Evolutionary conservation across 2,113 vertebrate species (phyloP), one percentile per base, ranked within the genome.

Genomic region (Xenopus laevis): DNA sequence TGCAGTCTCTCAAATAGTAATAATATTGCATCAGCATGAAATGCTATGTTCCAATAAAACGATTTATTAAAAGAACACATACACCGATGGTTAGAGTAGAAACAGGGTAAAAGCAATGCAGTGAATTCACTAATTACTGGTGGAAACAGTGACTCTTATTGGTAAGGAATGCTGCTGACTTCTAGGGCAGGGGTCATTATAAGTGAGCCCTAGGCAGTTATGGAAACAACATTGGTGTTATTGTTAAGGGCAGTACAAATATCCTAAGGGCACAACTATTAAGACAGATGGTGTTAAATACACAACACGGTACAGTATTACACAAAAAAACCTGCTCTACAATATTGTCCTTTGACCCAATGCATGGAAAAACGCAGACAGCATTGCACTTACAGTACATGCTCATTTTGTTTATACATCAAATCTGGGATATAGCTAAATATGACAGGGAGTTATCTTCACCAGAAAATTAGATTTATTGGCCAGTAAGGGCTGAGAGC

Each of bases 381-480:
- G 3, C 7, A 10, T 1, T 13, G 20, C 20, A 50, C 23, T 2
- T 4, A 4, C 47, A 50, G 33, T 7, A 40, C 33, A 10, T 20
- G 55, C 15, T 58, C 17, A 16, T 57, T 21, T 57, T 72, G 40
- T 50, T 64, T 13, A 52, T 57, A 69, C 27, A 58, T 5, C 46
- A 20, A 69, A 55, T 64, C 11, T 57, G 18, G 21, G n/a, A 16
- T 23, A 58, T 64, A 50, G 44, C 66, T 64, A 64, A 57, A 55
- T 45, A 27, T 44, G 20, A 64, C 30, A 64, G 59, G 47, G 74
- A 76, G 65, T 62, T 68, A 55, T 68, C 73, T 68, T 65, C 27
- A 62, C 10, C n/a, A 53, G 9, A 62, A 45, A 62, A 69, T 69
- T 69, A 71, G 20, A 46, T 58, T 61, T 27, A 53, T 68, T 63